Evolutionary conservation across 2,888 invertebrate genomes (phyloP).

Genomic region (Nowickia ferox): DNA sequence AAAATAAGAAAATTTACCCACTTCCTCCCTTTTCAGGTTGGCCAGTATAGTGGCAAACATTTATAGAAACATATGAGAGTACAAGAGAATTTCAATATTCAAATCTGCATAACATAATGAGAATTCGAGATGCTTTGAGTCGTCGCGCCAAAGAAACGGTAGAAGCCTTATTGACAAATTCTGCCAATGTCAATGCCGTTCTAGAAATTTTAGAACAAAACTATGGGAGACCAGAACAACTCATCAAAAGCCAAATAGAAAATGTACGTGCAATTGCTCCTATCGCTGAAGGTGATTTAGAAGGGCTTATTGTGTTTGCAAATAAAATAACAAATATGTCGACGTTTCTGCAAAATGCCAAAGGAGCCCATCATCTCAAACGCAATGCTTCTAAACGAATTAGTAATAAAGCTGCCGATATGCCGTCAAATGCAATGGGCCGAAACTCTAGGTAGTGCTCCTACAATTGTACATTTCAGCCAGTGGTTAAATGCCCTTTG

Average conservation of each 20-base stretch:
- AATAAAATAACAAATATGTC: constrained; percentile 51
- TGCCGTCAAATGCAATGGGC: constrained; percentile 48
- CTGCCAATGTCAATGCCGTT: constrained; percentile 36
- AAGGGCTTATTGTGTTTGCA: constrained; percentile 32
- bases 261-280: constrained; percentile 16
- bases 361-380: constrained; percentile 24
- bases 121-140: too few species aligned
- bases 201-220: constrained; percentile 32
- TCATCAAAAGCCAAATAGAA: constrained; percentile 47
- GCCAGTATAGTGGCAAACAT: too few species aligned
- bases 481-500: constrained; percentile 29
- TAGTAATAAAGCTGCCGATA: constrained; percentile 17
- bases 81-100: too few species aligned
- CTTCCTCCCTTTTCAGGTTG: too few species aligned
- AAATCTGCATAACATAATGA: too few species aligned
- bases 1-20: too few species aligned
- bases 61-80: too few species aligned
- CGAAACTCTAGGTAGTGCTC: constrained; percentile 5
- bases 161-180: too few species aligned
- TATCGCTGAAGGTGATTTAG: constrained; percentile 17
- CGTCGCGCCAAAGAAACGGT: too few species aligned
- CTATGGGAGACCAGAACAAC: constrained; percentile 39
- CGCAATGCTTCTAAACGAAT: constrained; percentile 17
- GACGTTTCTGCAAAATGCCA: constrained; percentile 43
- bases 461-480: constrained; percentile 41